Evolutionary conservation across 2,888 invertebrate species (phyloP).

Genomic region (Holacanthella duospinosa): DNA sequence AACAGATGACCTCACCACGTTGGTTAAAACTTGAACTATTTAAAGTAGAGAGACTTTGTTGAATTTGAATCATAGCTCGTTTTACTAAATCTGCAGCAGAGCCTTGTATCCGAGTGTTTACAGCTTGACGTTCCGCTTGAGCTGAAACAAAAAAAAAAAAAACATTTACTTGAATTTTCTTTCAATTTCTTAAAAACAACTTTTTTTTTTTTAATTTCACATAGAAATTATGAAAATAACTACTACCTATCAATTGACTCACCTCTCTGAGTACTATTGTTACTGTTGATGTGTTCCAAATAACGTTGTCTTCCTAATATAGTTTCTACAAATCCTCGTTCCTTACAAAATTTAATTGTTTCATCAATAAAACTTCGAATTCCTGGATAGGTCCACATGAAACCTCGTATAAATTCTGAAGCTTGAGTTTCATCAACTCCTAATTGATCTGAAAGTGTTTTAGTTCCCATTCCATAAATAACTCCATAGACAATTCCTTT

Average conservation of each 20-base stretch:
- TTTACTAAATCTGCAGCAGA: conserved; percentile 95
- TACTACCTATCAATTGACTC: conserved; percentile 34
- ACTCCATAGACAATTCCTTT: conserved; percentile 93
- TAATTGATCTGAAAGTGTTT: conserved; percentile 65
- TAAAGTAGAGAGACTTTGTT: conserved; percentile 41
- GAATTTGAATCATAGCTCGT: conserved; percentile 71
- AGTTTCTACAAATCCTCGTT: conserved; percentile 71
- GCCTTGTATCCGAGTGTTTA: conserved; percentile 92
- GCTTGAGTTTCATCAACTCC: conserved; percentile 70
- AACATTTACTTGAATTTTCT: no score
- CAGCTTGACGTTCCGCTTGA: conserved; percentile 87
- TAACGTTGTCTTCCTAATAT: conserved; percentile 66
- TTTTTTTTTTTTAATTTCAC: no score
- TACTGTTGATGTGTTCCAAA: conserved; percentile 61
- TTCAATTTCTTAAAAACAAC: no score
- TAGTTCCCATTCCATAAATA: conserved; percentile 90
- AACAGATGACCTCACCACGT: conserved; percentile 44
- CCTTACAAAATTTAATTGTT: conserved; percentile 54
- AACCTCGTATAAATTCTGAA: conserved; percentile 48
- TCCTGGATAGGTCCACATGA: conserved; percentile 43
- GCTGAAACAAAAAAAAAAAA: conserved; percentile 43
- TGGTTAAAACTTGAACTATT: background rate
- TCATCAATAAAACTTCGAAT: conserved; percentile 54
- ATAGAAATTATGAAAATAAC: no score
- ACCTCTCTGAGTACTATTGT: conserved; percentile 52